These are phyloP conservation scores for Phalanger gymnotis DNA, from an alignment of 2,797 vertebrate genomes.

Conservation along the genomic window DNA sequence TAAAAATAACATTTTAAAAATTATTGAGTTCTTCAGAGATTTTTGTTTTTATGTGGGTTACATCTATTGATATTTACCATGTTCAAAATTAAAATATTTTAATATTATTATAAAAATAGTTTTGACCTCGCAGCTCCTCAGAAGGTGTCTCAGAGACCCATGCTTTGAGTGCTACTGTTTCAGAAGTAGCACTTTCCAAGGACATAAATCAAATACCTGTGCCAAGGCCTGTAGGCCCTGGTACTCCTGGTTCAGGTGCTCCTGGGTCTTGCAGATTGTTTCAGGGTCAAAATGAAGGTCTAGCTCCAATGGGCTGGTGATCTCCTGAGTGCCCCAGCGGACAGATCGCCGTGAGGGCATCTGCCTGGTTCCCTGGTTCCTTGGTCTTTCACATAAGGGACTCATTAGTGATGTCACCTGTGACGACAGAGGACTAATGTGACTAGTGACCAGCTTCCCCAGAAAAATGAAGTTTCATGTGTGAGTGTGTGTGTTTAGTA, in stretches of 20 bases:
- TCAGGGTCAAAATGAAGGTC: constrained; percentile 88
- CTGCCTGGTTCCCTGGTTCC: constrained; percentile 63
- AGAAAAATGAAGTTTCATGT: background rate
- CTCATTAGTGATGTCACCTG: constrained; percentile 66
- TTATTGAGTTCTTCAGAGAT: background rate
- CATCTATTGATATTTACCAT: background rate
- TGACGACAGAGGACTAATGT: constrained; percentile 5
- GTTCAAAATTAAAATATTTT: background rate
- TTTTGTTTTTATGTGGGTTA: background rate
- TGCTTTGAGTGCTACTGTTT: background rate
- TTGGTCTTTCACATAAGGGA: constrained; percentile 40
- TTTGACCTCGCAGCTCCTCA: background rate
- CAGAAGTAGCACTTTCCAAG: background rate
- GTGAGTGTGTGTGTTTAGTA: background rate
- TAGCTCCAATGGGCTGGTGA: constrained; percentile 60
- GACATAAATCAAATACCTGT: constrained; percentile 81
- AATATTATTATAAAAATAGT: background rate
- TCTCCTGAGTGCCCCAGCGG: constrained; percentile 82
- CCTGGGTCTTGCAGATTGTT: constrained; percentile 88
- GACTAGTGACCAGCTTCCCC: background rate
- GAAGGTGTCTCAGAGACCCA: background rate
- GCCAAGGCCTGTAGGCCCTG: constrained; percentile 82
- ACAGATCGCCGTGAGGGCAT: constrained; percentile 72
- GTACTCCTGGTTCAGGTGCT: constrained; percentile 85
- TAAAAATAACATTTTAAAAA: background rate